Conservation (phyloP, 2,113 vertebrate genomes). For the Plotosus lineatus region DNA sequence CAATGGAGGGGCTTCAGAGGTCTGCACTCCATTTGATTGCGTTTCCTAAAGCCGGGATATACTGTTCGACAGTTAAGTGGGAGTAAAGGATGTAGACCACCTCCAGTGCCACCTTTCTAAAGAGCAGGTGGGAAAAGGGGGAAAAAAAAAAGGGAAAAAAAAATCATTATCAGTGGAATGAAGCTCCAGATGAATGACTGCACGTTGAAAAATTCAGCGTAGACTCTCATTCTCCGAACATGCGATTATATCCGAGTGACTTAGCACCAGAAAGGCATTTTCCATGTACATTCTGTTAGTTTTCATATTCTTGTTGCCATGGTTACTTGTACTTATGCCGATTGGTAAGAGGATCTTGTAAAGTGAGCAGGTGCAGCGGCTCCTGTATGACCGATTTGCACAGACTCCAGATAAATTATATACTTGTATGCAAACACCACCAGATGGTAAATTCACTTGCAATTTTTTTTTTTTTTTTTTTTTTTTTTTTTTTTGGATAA, state of each 20-base stretch:
- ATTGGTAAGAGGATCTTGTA: not conserved
- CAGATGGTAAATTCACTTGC: not conserved
- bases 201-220: not conserved
- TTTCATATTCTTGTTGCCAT: conserved; percentile 16
- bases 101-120: conserved; percentile 31
- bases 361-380: conserved; percentile 14
- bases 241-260: not conserved
- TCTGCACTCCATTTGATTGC: conserved; percentile 70
- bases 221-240: not conserved
- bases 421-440: not conserved
- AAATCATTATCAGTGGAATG: too few species aligned
- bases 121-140: conserved; percentile 51
- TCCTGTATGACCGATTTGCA: conserved; percentile 5
- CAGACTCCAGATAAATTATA: not conserved
- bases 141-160: too few species aligned
- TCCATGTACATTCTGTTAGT: not conserved
- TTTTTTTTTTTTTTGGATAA: too few species aligned
- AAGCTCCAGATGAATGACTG: conserved; percentile 32
- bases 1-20: conserved; percentile 67
- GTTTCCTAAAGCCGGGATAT: conserved; percentile 65
- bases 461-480: not conserved
- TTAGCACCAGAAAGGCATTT: conserved; percentile 15
- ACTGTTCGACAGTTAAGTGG: conserved; percentile 45
- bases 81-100: conserved; percentile 47
- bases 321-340: conserved; percentile 32